A percentile compares a stretch with the other conserved stretches of the same genome.
These are phyloP conservation scores for Drosophila prosaltans DNA, from an alignment of 1,140 invertebrate genomes.

Conservation along the genomic window DNA sequence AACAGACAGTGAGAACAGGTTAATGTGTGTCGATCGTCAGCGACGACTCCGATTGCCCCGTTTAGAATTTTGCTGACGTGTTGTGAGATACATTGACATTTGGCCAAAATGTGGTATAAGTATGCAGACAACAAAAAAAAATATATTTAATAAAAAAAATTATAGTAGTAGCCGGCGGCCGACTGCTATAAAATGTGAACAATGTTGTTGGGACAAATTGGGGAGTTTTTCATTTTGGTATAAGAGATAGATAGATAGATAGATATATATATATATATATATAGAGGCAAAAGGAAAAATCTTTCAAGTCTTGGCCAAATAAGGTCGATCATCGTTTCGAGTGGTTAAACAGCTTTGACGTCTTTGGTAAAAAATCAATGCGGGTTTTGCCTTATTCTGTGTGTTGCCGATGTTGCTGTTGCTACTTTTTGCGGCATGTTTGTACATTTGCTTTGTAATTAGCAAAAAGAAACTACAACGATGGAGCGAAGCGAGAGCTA, in stretches of 20 bases:
- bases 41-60: constrained; percentile 29
- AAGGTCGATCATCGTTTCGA: constrained; percentile 15
- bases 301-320: constrained; percentile 36
- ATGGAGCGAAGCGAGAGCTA: neutral
- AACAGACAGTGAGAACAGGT: constrained; percentile 35
- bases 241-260: neutral
- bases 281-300: constrained; percentile 25
- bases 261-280: no score
- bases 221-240: constrained; percentile 33
- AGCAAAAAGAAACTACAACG: constrained; percentile 32
- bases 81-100: constrained; percentile 51
- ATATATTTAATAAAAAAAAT: neutral
- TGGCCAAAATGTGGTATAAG: constrained; percentile 32
- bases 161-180: neutral
- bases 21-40: constrained; percentile 30
- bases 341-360: constrained; percentile 35
- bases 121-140: constrained; percentile 18
- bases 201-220: constrained; percentile 39
- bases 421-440: constrained; percentile 31
- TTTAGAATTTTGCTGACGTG: constrained; percentile 53
- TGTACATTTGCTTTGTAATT: constrained; percentile 46
- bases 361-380: constrained; percentile 48
- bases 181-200: neutral
- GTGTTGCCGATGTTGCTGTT: constrained; percentile 10
- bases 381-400: constrained; percentile 33